Base-by-base conservation (phyloP, 2,797 vertebrate genomes). In the Ceryle rudis region DNA sequence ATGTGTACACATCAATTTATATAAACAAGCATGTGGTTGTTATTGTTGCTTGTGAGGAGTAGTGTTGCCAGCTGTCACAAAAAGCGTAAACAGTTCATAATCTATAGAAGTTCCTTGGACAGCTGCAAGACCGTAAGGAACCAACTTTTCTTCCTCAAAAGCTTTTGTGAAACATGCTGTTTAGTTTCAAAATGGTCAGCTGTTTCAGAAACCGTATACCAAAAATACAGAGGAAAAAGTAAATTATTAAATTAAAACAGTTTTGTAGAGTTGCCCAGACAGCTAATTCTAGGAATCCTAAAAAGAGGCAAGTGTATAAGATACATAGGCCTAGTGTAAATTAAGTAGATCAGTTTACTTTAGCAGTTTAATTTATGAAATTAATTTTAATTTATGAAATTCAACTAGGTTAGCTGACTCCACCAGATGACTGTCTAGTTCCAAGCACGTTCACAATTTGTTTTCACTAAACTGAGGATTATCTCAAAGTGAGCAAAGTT, bases 21-120 rank as follows among this genome's bases (percentile, higher is more conserved):
- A 47, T 47, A 90, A 77, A 74, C 17, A 67, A 93, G 66, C 19
- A 90, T 77, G 95, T 93, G 61, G 42, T 81, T 89, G 74, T 91
- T 84, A 60, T 54, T 80, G 52, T 61, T 81, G 85, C 28, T 58
- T 94, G 89, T 77, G 72, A 85, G 77, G 22, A 89, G 21, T 41
- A 86, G 23, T 20, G 80, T 78, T 96, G 74, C 95, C 94, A 95
- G 84, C 74, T 95, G 71, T 89, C 78, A 89, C 61, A 89, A 89
- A 96, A 82, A 6, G 16, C 54, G 96, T 69, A 89, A 94, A 85
- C 74, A 89, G 85, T 81, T 94, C 89, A 94, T 92, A 90, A 94
- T 70, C 67, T 57, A 6, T 29, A 94, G 71, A 22, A 61, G 44
- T 37, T 89, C 51, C 80, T 95, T 66, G 18, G 67, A 67, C 37